Evolutionary conservation across 2,888 invertebrate genomes (phyloP), one percentile per base, ranked within the genome.

Genomic region (Andrena hattorfiana): DNA sequence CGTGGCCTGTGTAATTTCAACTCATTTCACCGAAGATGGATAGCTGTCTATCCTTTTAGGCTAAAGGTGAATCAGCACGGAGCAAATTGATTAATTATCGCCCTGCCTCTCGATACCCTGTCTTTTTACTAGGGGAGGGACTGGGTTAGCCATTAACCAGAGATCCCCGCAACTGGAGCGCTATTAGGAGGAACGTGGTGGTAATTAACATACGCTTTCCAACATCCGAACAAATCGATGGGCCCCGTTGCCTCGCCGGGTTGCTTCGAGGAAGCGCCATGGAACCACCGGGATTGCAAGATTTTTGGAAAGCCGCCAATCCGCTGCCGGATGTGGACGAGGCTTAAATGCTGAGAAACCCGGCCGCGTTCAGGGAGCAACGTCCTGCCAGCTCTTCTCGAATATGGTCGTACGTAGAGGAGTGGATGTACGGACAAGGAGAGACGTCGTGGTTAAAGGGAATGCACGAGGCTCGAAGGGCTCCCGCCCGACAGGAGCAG

Each of bases 311-410:
- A 79, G 23, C 56, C 77, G 89, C 87, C 90, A 88, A 84, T 82
- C 70, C 82, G 68, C 20, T 81, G 84, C 80, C 87, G 87, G 83
- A 87, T 87, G 87, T 86, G 84, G 73, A 83, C 83, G 85, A 54
- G 62, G 75, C 82, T 71, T 74, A 75, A 87, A 83, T 71, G 74
- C 74, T 49, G 78, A 76, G 83, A 74, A 87, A 83, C 77, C 85
- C 80, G 85, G 81, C 81, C 69, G 74, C 78, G 85, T 83, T 85
- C 74, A 81, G 84, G 81, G 90, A 89, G 90, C 91, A 90, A 90
- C 81, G 90, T 89, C 90, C 91, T 90, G 74, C 68, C 23, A 16
- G 42, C 56, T 56, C 78, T 81, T 67, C 79, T 85, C 86, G 85
- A 89, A 86, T 85, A 87, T 85, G 84, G 76, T 88, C 81, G 80